A percentile compares a stretch with the other conserved stretches of the same genome.
These are phyloP conservation scores for Campoplex nolae DNA, from an alignment of 2,888 invertebrate genomes.

Conservation along the genomic window DNA sequence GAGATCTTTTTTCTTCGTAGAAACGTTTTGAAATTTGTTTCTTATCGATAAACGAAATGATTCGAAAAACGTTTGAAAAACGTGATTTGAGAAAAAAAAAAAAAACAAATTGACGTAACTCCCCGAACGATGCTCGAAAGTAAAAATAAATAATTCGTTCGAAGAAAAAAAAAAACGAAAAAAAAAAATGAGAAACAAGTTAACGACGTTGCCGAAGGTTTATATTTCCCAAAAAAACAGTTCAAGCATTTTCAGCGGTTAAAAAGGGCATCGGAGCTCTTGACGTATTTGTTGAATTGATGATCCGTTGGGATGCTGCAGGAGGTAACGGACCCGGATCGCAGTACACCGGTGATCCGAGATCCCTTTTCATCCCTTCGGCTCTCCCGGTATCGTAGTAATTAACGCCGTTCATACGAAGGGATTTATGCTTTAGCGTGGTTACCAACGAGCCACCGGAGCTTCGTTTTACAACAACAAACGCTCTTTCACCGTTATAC, in stretches of 20 bases:
- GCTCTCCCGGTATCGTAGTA: constrained; percentile 73
- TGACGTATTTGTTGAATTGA: constrained; percentile 18
- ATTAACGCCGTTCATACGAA: constrained; percentile 77
- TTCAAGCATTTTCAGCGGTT: not conserved
- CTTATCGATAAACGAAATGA: no score
- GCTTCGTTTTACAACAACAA: constrained; percentile 72
- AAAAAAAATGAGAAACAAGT: not conserved
- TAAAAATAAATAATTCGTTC: not conserved
- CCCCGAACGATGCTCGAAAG: not conserved
- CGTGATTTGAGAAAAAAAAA: not conserved
- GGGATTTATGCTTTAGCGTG: constrained; percentile 76
- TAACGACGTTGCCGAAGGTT: constrained; percentile 26
- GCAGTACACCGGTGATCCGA: constrained; percentile 33
- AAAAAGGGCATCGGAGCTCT: not conserved
- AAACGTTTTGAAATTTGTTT: no score
- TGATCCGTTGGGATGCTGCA: constrained; percentile 29
- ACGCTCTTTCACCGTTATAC: constrained; percentile 56
- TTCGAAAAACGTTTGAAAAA: no score
- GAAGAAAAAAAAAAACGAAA: no score
- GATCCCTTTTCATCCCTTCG: constrained; percentile 44
- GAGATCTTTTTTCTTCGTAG: no score
- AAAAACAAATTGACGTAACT: not conserved
- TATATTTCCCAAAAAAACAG: not conserved
- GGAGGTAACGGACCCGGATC: constrained; percentile 31
- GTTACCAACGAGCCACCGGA: constrained; percentile 73